A percentile compares a stretch with the other conserved stretches of the same genome.
Conservation (phyloP, 2,888 invertebrate species). For the Lordiphosa andalusiaca region DNA sequence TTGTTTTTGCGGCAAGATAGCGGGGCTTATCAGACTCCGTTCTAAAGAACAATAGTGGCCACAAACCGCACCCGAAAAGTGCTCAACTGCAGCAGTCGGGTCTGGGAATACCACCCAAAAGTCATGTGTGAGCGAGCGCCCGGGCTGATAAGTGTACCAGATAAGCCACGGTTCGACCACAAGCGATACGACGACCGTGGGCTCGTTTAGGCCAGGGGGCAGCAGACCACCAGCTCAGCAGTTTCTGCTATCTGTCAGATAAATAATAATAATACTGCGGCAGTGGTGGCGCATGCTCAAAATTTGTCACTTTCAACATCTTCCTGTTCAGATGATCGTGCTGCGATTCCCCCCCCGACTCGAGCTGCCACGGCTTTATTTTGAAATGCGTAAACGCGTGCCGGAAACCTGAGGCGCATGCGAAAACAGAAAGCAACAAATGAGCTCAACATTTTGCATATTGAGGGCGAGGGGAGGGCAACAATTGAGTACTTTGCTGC, state of each 20-base stretch:
- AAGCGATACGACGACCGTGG: conserved; percentile 6
- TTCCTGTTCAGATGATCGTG: conserved; percentile 13
- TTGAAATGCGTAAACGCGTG: conserved; percentile 64
- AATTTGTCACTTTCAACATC: conserved; percentile 17
- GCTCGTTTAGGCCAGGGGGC: background rate
- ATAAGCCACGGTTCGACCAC: conserved; percentile 27
- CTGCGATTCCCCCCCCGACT: background rate
- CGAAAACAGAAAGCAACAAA: conserved; percentile 33
- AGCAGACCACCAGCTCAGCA: background rate
- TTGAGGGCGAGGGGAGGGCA: conserved; percentile 21
- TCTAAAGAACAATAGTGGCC: conserved; percentile 7
- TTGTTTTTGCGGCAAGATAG: background rate
- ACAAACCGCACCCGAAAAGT: conserved; percentile 28
- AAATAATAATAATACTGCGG: conserved; percentile 5
- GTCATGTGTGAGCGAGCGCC: conserved; percentile 9
- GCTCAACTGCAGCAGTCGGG: conserved; percentile 20
- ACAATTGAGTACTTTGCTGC: background rate
- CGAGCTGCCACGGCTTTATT: conserved; percentile 5
- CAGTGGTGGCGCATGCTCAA: conserved; percentile 27
- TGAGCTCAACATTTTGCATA: conserved; percentile 31
- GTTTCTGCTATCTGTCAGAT: conserved; percentile 20
- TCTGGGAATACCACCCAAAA: conserved; percentile 25
- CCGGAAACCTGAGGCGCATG: conserved; percentile 58
- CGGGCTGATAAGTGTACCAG: conserved; percentile 9
- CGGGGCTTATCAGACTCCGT: conserved; percentile 14